phyloP scores from a whole-genome alignment of 2,797 vertebrate species.

The Pogoniulus pusillus region DNA sequence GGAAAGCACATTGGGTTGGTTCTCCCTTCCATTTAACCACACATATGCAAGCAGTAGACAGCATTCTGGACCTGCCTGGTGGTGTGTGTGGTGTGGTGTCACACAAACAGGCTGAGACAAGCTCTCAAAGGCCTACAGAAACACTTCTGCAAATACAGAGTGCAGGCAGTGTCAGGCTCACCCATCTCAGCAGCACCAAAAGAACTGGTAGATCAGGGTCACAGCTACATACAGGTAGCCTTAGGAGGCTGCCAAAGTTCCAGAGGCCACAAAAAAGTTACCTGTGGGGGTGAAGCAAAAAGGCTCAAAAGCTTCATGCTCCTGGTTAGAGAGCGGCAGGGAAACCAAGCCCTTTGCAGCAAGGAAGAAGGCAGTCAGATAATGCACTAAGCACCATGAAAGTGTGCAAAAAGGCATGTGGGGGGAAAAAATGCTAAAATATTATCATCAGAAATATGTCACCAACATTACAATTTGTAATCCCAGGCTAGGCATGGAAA shows the following conservation, averaged over 20 bases:
- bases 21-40: not conserved
- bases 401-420: accelerated
- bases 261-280: not conserved
- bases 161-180: not conserved
- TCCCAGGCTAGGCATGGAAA: not conserved
- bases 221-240: not conserved
- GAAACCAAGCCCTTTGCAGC: not conserved
- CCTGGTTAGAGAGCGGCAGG: not conserved
- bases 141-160: not conserved
- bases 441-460: not conserved
- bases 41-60: not conserved
- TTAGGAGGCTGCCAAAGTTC: not conserved
- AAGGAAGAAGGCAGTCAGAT: not conserved
- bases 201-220: not conserved
- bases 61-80: not conserved
- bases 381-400: accelerated
- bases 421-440: not conserved
- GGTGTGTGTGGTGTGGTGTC: accelerated
- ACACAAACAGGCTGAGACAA: not conserved
- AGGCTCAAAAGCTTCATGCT: not conserved
- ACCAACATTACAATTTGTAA: not conserved
- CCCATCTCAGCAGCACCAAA: not conserved
- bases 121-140: not conserved
- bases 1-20: accelerated
- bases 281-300: not conserved